phyloP scores from a whole-genome alignment of 1,140 invertebrate genomes.

The Trypoxylus dichotomus region DNA sequence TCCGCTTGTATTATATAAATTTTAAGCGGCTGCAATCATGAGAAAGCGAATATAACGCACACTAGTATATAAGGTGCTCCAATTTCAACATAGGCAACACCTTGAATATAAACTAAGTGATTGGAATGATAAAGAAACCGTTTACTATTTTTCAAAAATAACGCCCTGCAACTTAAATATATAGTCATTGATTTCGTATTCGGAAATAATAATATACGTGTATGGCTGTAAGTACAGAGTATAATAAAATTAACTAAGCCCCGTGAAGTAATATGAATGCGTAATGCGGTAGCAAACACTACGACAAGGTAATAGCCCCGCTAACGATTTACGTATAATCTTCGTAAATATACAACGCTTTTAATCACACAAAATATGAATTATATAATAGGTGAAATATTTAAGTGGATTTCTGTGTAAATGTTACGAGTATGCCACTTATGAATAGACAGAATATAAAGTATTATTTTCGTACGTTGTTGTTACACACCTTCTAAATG shows the following conservation, averaged over 20 bases:
- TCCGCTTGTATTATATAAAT: slow-evolving; percentile 12
- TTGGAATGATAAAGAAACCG: slow-evolving; percentile 25
- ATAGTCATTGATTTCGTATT: slow-evolving; percentile 11
- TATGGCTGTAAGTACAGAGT: background rate
- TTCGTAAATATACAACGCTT: no score
- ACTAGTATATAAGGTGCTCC: background rate
- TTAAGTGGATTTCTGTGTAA: no score
- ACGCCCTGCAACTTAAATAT: background rate
- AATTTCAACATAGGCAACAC: slow-evolving; percentile 20
- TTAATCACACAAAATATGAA: no score
- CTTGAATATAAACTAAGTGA: slow-evolving; percentile 24
- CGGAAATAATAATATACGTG: background rate
- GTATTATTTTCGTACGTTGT: no score
- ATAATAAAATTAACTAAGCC: background rate
- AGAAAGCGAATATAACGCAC: slow-evolving; percentile 1
- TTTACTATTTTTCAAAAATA: background rate
- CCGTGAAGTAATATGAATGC: background rate
- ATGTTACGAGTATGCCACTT: no score
- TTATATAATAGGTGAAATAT: no score
- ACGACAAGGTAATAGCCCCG: background rate
- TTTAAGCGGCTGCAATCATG: background rate
- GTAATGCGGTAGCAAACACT: background rate
- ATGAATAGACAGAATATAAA: no score
- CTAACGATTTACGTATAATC: no score
- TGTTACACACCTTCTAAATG: no score